phyloP scores from a whole-genome alignment of 2,797 vertebrate genomes.

The Lutjanus argentimaculatus region DNA sequence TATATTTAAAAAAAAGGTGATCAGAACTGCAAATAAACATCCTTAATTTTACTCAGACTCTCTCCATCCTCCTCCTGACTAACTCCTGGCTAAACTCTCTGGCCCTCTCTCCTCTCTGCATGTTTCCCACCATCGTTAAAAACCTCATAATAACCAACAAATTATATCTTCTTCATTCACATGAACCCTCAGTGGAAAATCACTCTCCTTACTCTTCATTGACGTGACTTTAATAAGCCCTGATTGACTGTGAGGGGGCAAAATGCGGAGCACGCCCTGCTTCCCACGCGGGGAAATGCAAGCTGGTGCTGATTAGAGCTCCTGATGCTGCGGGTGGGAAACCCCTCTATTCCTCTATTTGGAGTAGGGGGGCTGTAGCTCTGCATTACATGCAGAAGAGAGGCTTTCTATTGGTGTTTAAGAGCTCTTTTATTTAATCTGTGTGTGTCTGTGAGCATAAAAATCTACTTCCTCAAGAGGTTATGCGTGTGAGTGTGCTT shows the following conservation, averaged over 20 bases:
- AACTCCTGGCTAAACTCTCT: slow-evolving; percentile 18
- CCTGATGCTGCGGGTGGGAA: slow-evolving; percentile 65
- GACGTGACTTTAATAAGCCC: slow-evolving; percentile 51
- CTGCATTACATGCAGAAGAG: slow-evolving; percentile 1
- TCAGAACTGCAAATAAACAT: slow-evolving; percentile 18
- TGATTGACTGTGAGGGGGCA: slow-evolving; percentile 60
- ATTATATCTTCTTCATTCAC: slow-evolving; percentile 52
- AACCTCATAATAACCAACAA: slow-evolving; percentile 58
- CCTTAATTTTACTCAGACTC: not conserved
- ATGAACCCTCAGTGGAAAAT: slow-evolving; percentile 43
- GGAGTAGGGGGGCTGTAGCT: slow-evolving; percentile 7
- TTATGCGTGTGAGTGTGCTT: not conserved
- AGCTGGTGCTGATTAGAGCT: slow-evolving; percentile 79
- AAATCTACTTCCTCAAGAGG: slow-evolving; percentile 9
- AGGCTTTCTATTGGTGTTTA: slow-evolving; percentile 7
- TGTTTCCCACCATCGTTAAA: slow-evolving; percentile 53
- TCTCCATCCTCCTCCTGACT: not conserved
- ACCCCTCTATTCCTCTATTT: slow-evolving; percentile 52
- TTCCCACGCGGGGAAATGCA: slow-evolving; percentile 72
- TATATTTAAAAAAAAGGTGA: no score
- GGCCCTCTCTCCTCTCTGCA: slow-evolving; percentile 14
- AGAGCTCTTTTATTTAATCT: slow-evolving; percentile 43
- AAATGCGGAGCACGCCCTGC: slow-evolving; percentile 33
- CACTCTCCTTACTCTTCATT: slow-evolving; percentile 38
- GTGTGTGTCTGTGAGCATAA: slow-evolving; percentile 10